Conservation (phyloP, 2,797 vertebrate species). For the Mergus octosetaceus region DNA sequence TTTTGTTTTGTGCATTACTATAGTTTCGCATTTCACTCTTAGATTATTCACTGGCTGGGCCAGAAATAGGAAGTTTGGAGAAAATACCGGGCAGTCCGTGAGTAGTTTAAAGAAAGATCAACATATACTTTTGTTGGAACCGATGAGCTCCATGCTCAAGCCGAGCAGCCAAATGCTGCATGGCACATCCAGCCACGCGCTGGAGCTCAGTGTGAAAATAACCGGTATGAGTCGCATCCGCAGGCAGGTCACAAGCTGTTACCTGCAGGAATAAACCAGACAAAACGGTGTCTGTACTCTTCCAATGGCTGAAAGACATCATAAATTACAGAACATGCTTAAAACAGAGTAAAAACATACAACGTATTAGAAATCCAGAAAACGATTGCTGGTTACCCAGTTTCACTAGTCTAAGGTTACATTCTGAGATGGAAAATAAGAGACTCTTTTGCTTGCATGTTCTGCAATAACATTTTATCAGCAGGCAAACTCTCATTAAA, state of each 20-base stretch:
- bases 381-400: not conserved
- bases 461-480: slow-evolving; percentile 63
- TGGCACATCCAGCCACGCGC: not conserved
- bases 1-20: not conserved
- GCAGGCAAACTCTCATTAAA: slow-evolving; percentile 41
- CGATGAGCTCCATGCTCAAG: not conserved
- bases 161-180: not conserved
- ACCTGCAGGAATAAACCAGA: slow-evolving; percentile 8
- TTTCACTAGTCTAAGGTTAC: slow-evolving; percentile 27
- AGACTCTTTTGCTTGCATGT: not conserved
- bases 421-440: slow-evolving; percentile 7
- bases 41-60: not conserved
- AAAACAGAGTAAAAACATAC: not conserved
- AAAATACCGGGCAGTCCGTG: not conserved
- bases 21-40: not conserved
- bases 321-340: not conserved
- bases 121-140: not conserved
- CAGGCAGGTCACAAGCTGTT: not conserved
- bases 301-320: not conserved
- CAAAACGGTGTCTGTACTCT: not conserved
- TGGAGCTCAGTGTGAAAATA: not conserved
- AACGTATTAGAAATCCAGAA: not conserved
- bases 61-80: not conserved
- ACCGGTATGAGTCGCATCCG: fast-evolving
- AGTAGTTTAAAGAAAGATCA: not conserved